Conservation (phyloP, 2,113 vertebrate species). For the Amblyopsis rosae region DNA sequence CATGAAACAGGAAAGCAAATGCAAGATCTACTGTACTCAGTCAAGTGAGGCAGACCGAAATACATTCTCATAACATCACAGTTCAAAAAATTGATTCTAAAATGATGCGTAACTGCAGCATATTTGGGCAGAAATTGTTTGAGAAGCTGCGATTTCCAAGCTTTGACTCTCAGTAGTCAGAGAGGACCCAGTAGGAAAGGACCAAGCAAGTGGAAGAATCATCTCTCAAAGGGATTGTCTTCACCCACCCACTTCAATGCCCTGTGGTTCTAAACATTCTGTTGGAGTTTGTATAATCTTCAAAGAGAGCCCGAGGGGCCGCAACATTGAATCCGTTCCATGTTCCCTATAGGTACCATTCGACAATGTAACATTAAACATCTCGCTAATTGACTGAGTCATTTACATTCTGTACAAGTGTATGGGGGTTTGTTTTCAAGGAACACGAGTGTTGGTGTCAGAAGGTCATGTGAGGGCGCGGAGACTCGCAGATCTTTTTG, state of each 20-base stretch:
- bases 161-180: too few species aligned
- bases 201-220: background rate
- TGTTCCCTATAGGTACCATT: background rate
- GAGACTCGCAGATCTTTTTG: too few species aligned
- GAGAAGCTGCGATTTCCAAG: too few species aligned
- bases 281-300: conserved; percentile 9
- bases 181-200: background rate
- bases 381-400: background rate
- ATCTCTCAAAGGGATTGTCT: conserved; percentile 1
- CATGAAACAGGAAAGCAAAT: too few species aligned
- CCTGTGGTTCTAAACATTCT: conserved; percentile 20
- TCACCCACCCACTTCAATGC: conserved; percentile 20
- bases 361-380: background rate
- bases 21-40: too few species aligned
- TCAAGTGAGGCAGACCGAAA: too few species aligned
- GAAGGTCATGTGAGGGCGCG: too few species aligned
- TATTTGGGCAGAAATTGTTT: too few species aligned
- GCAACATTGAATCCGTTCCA: background rate
- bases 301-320: conserved; percentile 9
- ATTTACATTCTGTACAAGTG: background rate
- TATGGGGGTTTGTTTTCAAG: background rate
- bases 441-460: background rate
- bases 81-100: too few species aligned
- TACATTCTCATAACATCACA: too few species aligned
- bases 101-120: too few species aligned